Evolutionary conservation across 2,113 vertebrate species (phyloP).

Genomic region (Periophthalmus modestus): DNA sequence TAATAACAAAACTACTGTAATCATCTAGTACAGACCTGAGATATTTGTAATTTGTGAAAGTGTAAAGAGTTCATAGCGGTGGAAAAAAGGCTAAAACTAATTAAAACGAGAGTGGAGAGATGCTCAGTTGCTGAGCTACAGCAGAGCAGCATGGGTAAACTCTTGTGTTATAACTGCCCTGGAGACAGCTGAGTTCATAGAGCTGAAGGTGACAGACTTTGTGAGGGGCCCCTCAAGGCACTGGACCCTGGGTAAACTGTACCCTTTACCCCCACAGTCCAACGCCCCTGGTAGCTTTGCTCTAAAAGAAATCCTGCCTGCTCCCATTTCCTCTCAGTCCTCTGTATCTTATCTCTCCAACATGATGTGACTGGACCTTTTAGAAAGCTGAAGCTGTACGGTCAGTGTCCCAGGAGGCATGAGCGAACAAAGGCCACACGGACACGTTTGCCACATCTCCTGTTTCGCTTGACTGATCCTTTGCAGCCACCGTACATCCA

Average conservation of each 20-base stretch:
- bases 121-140: too few relatives aligned
- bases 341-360: conserved; percentile 42
- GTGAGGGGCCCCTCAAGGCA: not conserved
- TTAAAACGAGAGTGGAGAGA: too few relatives aligned
- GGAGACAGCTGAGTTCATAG: conserved; percentile 23
- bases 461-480: conserved; percentile 30
- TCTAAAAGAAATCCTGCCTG: conserved; percentile 26
- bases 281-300: conserved; percentile 26
- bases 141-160: too few relatives aligned
- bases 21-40: too few relatives aligned
- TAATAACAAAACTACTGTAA: too few relatives aligned
- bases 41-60: too few relatives aligned
- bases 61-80: too few relatives aligned
- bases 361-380: conserved; percentile 20
- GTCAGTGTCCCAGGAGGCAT: conserved; percentile 17
- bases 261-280: too few relatives aligned
- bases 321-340: conserved; percentile 28
- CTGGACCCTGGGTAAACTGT: too few relatives aligned
- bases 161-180: too few relatives aligned
- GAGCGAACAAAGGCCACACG: conserved; percentile 30
- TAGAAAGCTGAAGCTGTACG: conserved; percentile 12
- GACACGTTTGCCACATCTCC: conserved; percentile 24
- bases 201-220: conserved; percentile 6
- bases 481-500: conserved; percentile 15
- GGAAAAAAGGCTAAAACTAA: too few relatives aligned